Conservation (phyloP, 1,140 invertebrate genomes). For the Drosophila albomicans region DNA sequence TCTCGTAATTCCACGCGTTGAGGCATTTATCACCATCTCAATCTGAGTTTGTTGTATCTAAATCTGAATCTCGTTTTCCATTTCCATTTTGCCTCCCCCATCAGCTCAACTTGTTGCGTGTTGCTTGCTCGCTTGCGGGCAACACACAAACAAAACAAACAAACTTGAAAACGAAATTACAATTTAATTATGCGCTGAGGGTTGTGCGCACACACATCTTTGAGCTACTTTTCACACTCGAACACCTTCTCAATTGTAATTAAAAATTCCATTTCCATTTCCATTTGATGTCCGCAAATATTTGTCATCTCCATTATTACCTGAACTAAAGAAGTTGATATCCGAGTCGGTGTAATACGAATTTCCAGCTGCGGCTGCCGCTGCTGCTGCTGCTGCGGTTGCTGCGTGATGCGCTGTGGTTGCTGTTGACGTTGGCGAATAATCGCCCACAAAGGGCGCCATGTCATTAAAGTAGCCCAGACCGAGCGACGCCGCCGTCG, state of each 20-base stretch:
- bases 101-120: constrained; percentile 66
- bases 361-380: constrained; percentile 44
- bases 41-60: constrained; percentile 3
- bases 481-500: constrained; percentile 74
- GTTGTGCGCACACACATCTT: constrained; percentile 59
- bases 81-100: constrained; percentile 9
- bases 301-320: constrained; percentile 62
- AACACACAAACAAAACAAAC: constrained; percentile 17
- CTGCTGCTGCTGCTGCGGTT: constrained; percentile 4
- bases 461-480: constrained; percentile 81
- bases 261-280: constrained; percentile 54
- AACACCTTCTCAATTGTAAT: constrained; percentile 63
- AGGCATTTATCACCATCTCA: constrained; percentile 55
- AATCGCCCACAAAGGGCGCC: constrained; percentile 69
- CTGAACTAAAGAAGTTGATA: constrained; percentile 84
- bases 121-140: constrained; percentile 47
- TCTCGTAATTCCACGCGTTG: not conserved
- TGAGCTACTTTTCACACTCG: constrained; percentile 68
- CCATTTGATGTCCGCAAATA: constrained; percentile 77
- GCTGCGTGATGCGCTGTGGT: constrained; percentile 28
- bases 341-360: constrained; percentile 80
- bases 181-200: constrained; percentile 75
- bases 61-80: not conserved
- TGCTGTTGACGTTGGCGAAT: constrained; percentile 28
- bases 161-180: constrained; percentile 77